Conservation (phyloP, 2,888 invertebrate species). For the Subacronicta megacephala region DNA sequence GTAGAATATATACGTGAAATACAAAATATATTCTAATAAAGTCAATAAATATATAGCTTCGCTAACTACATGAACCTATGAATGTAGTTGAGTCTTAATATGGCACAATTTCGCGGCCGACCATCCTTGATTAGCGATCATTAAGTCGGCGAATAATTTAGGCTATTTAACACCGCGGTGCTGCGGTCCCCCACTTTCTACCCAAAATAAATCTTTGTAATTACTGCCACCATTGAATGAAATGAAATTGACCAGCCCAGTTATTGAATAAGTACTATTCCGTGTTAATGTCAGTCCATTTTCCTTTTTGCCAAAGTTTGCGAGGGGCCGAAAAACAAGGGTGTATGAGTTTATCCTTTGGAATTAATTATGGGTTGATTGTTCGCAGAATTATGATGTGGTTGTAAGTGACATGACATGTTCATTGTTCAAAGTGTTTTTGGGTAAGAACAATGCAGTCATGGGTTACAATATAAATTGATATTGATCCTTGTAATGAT, state of each 20-base stretch:
- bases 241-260: constrained; percentile 46
- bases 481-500: no score
- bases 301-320: constrained; percentile 44
- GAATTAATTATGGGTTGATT: constrained; percentile 51
- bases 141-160: constrained; percentile 47
- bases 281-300: constrained; percentile 55
- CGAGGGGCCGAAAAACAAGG: constrained; percentile 40
- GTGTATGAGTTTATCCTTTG: constrained; percentile 47
- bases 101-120: constrained; percentile 16
- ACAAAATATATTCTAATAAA: no score
- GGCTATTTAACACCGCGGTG: constrained; percentile 40
- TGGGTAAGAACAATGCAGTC: constrained; percentile 11
- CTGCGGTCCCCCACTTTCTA: constrained; percentile 30
- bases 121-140: constrained; percentile 44
- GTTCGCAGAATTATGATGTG: constrained; percentile 34
- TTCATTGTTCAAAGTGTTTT: constrained; percentile 40
- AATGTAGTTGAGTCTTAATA: constrained; percentile 19
- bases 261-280: constrained; percentile 57
- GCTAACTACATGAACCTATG: neutral
- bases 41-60: no score
- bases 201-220: constrained; percentile 48
- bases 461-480: constrained; percentile 2
- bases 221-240: constrained; percentile 44
- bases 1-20: no score
- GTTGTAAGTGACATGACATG: constrained; percentile 37